These are phyloP conservation scores for Cantharis lateralis DNA, from an alignment of 2,888 invertebrate species.

Conservation along the genomic window DNA sequence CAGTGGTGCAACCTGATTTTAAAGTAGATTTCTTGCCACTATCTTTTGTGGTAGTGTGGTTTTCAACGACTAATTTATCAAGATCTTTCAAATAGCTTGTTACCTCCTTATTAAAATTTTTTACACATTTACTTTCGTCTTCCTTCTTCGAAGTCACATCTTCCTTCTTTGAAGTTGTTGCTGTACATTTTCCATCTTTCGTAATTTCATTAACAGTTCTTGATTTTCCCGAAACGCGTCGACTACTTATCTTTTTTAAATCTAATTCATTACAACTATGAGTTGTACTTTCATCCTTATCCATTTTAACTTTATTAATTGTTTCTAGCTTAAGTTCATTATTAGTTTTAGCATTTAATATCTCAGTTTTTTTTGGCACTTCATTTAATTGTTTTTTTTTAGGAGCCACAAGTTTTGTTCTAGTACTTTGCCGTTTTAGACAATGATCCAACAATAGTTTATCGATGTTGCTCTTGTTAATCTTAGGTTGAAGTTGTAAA, in stretches of 20 bases:
- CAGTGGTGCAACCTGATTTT: background rate
- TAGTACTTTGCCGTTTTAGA: constrained; percentile 12
- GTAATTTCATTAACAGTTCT: background rate
- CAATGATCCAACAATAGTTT: background rate
- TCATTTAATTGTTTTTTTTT: background rate
- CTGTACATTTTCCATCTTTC: background rate
- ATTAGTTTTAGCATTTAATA: background rate
- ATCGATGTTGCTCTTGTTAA: background rate
- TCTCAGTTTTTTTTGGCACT: background rate
- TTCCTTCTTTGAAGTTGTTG: background rate
- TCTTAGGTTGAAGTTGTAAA: background rate
- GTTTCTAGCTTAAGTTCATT: background rate
- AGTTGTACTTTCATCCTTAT: background rate
- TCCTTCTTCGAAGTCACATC: background rate
- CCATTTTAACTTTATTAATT: background rate
- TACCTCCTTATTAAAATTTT: background rate
- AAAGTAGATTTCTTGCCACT: background rate
- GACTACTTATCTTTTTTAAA: background rate
- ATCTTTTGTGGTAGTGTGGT: constrained; percentile 1
- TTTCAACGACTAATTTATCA: background rate
- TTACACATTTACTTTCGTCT: background rate
- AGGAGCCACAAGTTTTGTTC: constrained; percentile 14
- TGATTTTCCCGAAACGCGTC: background rate
- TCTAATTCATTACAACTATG: background rate
- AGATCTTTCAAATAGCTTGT: background rate